Base-by-base conservation (phyloP, 2,888 invertebrate genomes). In the Cordilura impudica region DNA sequence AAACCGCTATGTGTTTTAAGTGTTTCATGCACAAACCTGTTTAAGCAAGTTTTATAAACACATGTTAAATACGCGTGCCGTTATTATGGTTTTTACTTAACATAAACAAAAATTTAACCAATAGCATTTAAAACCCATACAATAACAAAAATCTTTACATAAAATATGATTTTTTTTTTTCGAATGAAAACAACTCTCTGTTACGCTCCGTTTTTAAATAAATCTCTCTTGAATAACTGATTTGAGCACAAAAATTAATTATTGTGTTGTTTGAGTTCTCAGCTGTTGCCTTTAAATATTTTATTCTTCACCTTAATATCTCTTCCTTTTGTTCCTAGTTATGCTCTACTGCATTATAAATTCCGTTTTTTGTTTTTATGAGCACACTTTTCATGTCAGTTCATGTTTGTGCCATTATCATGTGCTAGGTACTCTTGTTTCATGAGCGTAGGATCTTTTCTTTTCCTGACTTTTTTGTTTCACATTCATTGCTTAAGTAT, bases 61-160 rank as follows among this genome's bases (percentile, higher is more conserved):
- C 75, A 79, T 79, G 74, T 71, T 71, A 26, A 60, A 31, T 72
- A 71, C 79, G 79, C 79, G 79, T 79, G 79, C 79, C 79, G 75
- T 79, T 79, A 79, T 79, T 75, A 79, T 79, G 66, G 67, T 61
- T 54, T 56, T 43, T 67, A 72, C 54, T 31, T 26, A 53, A 70
- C 56, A n/a, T 54, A 51, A n/a, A 53, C 43, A 2, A 39, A 1
- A 39, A 63, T 35, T n/a, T 60, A 61, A 56, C 79, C 79, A 79
- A 79, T 79, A 51, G 74, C 71, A 67, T 67, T 63, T 71, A 51
- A 5, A 71, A 79, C 79, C 65, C 61, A 71, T 58, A 79, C 79
- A 31, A 21, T 7, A 1, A 54, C n/a, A 2, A 8, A 26, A 56
- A 53, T 69, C 49, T 31, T n/a, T 5, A 31, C 61, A 61, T 67